Conservation (phyloP, 1,140 invertebrate genomes). For the Cecropterus lyciades region DNA sequence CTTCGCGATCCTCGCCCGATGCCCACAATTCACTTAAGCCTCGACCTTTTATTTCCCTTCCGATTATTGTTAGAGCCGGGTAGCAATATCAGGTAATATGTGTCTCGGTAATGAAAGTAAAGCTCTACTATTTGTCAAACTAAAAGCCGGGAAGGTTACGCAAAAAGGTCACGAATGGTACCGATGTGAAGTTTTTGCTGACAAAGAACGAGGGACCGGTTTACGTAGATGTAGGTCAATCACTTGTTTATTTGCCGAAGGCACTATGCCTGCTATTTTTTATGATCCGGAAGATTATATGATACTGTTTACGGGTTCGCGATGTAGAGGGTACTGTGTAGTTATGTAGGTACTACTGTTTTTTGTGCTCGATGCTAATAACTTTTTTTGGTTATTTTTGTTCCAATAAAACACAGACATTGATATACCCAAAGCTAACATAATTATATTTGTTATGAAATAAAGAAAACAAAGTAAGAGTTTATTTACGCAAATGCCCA, state of each 20-base stretch:
- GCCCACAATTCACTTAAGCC: slow-evolving; percentile 46
- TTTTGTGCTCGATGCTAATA: neutral
- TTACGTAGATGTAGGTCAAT: slow-evolving; percentile 51
- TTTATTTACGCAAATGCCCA: too few species aligned
- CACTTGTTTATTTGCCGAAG: slow-evolving; percentile 50
- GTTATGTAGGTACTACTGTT: neutral
- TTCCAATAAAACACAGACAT: neutral
- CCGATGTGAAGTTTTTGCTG: slow-evolving; percentile 48
- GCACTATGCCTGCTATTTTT: slow-evolving; percentile 20
- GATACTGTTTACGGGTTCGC: slow-evolving; percentile 12
- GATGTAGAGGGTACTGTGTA: neutral
- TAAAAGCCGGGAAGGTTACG: slow-evolving; percentile 23
- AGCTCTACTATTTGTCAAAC: slow-evolving; percentile 61
- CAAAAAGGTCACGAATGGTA: slow-evolving; percentile 44
- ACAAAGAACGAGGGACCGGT: slow-evolving; percentile 43
- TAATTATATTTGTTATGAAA: too few species aligned
- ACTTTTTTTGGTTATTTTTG: slow-evolving; percentile 1
- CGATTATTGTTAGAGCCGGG: slow-evolving; percentile 62
- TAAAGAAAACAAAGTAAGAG: too few species aligned
- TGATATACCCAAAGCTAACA: too few species aligned
- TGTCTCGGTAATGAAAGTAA: slow-evolving; percentile 62
- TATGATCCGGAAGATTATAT: slow-evolving; percentile 19
- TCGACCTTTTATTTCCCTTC: slow-evolving; percentile 44
- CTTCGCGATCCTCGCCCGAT: slow-evolving; percentile 23
- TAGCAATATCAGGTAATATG: slow-evolving; percentile 65